Percentiles rank a stretch among this genome's conserved stretches.
These are phyloP conservation scores for Pelmatolapia mariae DNA, from an alignment of 2,113 vertebrate species.

Conservation along the genomic window DNA sequence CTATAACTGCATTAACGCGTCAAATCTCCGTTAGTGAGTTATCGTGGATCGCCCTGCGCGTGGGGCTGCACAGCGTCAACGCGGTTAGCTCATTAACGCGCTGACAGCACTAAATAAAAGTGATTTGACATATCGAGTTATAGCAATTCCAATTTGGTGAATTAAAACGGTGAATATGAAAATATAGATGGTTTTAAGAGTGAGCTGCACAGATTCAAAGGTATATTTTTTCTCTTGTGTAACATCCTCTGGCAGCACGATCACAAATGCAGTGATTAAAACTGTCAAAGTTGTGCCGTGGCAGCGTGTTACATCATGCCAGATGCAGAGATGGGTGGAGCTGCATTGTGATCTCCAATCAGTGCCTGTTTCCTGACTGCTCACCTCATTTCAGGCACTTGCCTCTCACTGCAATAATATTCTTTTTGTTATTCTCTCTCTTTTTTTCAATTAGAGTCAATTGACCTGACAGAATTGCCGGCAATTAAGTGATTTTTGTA, in stretches of 20 bases:
- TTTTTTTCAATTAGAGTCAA: conserved; percentile 99
- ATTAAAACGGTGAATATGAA: neutral
- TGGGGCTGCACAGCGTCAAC: neutral
- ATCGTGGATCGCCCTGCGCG: fast-evolving
- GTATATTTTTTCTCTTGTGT: neutral
- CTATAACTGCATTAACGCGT: neutral
- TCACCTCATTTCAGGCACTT: conserved; percentile 87
- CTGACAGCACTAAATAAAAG: neutral
- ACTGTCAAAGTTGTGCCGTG: neutral
- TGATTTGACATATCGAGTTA: neutral
- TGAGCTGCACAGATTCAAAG: neutral
- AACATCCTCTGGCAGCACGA: neutral
- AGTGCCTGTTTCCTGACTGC: conserved; percentile 84
- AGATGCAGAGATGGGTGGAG: neutral
- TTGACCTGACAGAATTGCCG: conserved; percentile 99
- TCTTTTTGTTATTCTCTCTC: conserved; percentile 96
- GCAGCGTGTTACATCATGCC: conserved; percentile 18
- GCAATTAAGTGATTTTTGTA: conserved; percentile 99
- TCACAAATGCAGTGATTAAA: neutral
- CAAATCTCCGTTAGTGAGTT: neutral
- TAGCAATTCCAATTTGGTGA: neutral
- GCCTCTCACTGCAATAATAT: conserved; percentile 88
- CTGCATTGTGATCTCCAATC: conserved; percentile 80
- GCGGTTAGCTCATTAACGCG: no score
- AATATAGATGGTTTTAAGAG: neutral